These are phyloP conservation scores for Macrobrachium rosenbergii DNA, from an alignment of 1,140 invertebrate species.

Conservation along the genomic window DNA sequence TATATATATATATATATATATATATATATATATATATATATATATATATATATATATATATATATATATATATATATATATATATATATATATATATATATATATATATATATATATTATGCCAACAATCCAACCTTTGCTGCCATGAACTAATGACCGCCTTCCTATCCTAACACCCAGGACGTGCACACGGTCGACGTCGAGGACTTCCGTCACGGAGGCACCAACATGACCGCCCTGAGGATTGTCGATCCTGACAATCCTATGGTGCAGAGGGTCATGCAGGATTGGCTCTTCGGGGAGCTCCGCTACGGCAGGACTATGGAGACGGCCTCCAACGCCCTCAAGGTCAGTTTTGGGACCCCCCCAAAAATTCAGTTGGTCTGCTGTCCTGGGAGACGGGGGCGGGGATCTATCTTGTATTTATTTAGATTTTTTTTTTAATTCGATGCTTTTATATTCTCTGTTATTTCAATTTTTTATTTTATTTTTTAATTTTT, in stretches of 20 bases:
- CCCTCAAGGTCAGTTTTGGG: background rate
- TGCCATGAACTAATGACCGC: too few species aligned
- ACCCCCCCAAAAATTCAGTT: too few species aligned
- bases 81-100: background rate
- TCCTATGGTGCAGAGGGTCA: constrained; percentile 23
- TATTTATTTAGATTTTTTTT: too few species aligned
- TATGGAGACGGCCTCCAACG: background rate
- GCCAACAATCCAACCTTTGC: too few species aligned
- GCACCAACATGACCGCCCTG: constrained; percentile 93
- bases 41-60: constrained; percentile 2
- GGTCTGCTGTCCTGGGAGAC: too few species aligned
- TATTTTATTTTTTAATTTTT: too few species aligned
- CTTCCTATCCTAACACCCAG: constrained; percentile 69
- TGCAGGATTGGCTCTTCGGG: constrained; percentile 49
- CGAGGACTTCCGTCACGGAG: constrained; percentile 93
- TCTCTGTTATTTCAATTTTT: too few species aligned
- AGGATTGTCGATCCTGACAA: constrained; percentile 84
- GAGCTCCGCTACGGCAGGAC: constrained; percentile 31
- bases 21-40: constrained; percentile 10
- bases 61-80: constrained; percentile 1
- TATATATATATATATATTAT: too few species aligned
- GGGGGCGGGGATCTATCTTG: too few species aligned
- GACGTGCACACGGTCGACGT: constrained; percentile 91
- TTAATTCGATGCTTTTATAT: too few species aligned
- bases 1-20: constrained; percentile 11